These are phyloP conservation scores for Spondyliosoma cantharus DNA, from an alignment of 2,797 vertebrate species.

Conservation along the genomic window DNA sequence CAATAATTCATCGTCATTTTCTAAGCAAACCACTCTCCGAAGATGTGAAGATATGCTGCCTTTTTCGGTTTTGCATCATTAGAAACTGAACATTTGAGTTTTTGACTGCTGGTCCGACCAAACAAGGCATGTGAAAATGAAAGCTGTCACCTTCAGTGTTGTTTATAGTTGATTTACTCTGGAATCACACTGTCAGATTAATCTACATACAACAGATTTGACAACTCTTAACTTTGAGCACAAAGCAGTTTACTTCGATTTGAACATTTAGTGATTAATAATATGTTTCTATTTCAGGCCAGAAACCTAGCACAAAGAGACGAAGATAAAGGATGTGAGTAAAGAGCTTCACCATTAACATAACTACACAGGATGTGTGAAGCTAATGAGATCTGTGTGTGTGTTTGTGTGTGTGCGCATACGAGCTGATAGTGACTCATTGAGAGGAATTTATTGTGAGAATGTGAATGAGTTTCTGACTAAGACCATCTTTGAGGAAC, in stretches of 20 bases:
- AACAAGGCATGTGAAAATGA: no score
- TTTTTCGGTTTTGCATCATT: no score
- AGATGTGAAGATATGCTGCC: no score
- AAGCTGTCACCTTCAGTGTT: neutral
- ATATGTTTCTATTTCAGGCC: neutral
- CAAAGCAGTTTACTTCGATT: neutral
- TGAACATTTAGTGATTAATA: neutral
- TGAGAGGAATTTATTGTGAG: slow-evolving; percentile 66
- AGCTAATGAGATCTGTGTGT: slow-evolving; percentile 43
- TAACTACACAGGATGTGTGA: slow-evolving; percentile 39
- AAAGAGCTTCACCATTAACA: slow-evolving; percentile 9
- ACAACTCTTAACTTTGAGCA: neutral
- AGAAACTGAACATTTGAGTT: no score
- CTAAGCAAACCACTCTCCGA: no score
- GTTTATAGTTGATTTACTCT: neutral
- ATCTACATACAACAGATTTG: neutral
- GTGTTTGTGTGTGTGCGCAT: neutral
- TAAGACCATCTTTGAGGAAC: slow-evolving; percentile 76
- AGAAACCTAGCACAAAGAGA: neutral
- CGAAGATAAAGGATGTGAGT: neutral
- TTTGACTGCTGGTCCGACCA: no score
- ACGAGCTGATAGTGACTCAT: slow-evolving; percentile 65
- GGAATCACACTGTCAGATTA: neutral
- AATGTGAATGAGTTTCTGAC: slow-evolving; percentile 75
- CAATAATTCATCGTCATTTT: no score